Percentiles rank a stretch among this genome's conserved stretches.
These are phyloP conservation scores for Acanthococcus lagerstroemiae DNA, from an alignment of 2,888 invertebrate genomes.

Conservation along the genomic window DNA sequence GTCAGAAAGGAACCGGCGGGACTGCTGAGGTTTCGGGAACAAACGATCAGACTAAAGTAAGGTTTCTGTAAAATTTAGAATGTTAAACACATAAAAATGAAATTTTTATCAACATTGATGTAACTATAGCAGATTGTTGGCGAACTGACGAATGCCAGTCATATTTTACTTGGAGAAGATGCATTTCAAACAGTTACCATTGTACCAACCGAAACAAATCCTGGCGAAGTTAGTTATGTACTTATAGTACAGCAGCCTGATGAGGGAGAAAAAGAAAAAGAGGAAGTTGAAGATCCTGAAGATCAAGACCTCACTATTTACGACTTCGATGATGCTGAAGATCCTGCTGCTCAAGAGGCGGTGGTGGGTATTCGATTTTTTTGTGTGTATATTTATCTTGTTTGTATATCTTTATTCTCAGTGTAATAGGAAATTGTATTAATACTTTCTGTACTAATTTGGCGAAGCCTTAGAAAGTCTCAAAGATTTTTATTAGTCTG, in stretches of 20 bases:
- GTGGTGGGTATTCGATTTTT: conserved; percentile 38
- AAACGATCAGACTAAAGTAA: conserved; percentile 12
- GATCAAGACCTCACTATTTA: conserved; percentile 55
- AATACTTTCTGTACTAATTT: too few relatives aligned
- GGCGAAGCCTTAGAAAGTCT: too few relatives aligned
- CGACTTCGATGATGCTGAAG: conserved; percentile 63
- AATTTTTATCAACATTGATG: neutral
- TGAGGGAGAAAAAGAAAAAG: conserved; percentile 46
- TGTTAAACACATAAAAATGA: neutral
- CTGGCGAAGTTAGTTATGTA: conserved; percentile 77
- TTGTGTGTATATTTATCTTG: too few relatives aligned
- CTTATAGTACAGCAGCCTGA: conserved; percentile 70
- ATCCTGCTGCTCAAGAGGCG: conserved; percentile 42
- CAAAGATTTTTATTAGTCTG: too few relatives aligned
- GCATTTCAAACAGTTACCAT: conserved; percentile 72
- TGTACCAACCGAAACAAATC: conserved; percentile 64
- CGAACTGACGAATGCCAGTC: conserved; percentile 13
- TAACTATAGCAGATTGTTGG: conserved; percentile 22
- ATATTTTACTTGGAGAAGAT: conserved; percentile 40
- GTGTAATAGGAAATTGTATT: too few relatives aligned
- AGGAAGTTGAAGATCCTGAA: conserved; percentile 43
- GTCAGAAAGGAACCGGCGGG: conserved; percentile 5
- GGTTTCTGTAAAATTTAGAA: neutral
- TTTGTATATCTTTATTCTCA: neutral
- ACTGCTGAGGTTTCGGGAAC: neutral